Evolutionary conservation across 2,797 vertebrate species (phyloP), one percentile per base, ranked within the genome.

Genomic region (Valencia hispanica): DNA sequence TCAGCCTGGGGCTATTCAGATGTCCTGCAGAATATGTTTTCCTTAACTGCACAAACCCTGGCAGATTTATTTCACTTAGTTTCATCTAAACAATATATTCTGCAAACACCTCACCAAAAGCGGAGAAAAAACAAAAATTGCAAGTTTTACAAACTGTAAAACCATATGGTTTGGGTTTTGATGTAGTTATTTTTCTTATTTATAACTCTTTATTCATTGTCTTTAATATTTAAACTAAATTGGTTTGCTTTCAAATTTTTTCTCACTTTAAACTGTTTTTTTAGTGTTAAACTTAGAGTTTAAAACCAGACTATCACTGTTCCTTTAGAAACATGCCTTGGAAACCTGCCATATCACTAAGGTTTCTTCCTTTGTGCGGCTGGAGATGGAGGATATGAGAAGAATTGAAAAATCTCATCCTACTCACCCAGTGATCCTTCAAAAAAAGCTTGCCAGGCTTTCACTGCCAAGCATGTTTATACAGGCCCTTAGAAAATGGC

Each of bases 371-470:
- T 39, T 53, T 75, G 48, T 78, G 74, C 68, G 71, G 78, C 55
- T 25, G 41, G 47, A 70, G 83, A 84, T 51, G 43, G 32, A 75
- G 59, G 70, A 86, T 76, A 79, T 68, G 66, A 36, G 55, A 79
- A 79, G 30, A 83, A 80, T 66, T 73, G 74, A 83, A 77, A 30
- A 78, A 86, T 75, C 77, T 84, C 83, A 78, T 88, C 84, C 85
- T 84, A 77, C 86, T 90, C 81, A 63, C 76, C 34, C 84, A 82
- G 75, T 87, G 84, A 92, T 88, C 86, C 82, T 88, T 84, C 86
- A 84, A 89, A 86, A 79, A 85, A 72, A 81, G 80, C 66, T 86
- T 83, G 85, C 68, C 77, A 78, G 73, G 82, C 70, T 87, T 77
- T 88, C 80, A 74, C 79, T 72, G 81, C 86, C 85, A 87, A 84